Conservation (phyloP, 1,140 invertebrate genomes). For the Pseudomyrmex sp. region DNA sequence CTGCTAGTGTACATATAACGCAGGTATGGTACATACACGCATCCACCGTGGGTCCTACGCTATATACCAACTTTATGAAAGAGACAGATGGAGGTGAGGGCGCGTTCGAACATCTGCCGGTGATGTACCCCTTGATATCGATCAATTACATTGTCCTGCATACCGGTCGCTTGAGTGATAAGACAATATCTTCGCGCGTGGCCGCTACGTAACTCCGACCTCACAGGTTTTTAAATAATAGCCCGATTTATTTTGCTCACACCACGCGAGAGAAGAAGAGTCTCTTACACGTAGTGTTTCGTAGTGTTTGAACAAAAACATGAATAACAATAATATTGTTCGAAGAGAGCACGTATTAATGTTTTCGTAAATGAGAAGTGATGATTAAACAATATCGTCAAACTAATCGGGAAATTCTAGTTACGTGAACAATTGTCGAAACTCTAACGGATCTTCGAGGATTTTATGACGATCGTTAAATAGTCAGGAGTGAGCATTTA, state of each 20-base stretch:
- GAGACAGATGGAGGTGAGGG: constrained; percentile 77
- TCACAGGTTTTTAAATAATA: constrained; percentile 14
- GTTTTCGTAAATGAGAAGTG: background rate
- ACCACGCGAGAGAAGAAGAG: background rate
- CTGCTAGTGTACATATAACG: background rate
- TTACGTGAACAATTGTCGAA: background rate
- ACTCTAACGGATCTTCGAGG: background rate
- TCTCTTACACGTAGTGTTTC: background rate
- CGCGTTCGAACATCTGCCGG: constrained; percentile 78
- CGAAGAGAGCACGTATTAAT: background rate
- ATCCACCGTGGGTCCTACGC: constrained; percentile 16
- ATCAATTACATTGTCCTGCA: constrained; percentile 74
- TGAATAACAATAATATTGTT: background rate
- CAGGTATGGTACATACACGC: constrained; percentile 56
- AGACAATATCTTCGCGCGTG: constrained; percentile 40
- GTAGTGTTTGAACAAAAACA: background rate
- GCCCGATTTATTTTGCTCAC: background rate
- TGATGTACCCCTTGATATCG: constrained; percentile 78
- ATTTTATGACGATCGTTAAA: background rate
- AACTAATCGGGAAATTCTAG: background rate
- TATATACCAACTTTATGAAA: constrained; percentile 69
- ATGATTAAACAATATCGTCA: background rate
- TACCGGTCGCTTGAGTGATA: constrained; percentile 37
- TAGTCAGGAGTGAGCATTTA: background rate
- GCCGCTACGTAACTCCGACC: background rate